Conservation (phyloP, 2,113 vertebrate genomes). For the Phrynosoma blainvillii region DNA sequence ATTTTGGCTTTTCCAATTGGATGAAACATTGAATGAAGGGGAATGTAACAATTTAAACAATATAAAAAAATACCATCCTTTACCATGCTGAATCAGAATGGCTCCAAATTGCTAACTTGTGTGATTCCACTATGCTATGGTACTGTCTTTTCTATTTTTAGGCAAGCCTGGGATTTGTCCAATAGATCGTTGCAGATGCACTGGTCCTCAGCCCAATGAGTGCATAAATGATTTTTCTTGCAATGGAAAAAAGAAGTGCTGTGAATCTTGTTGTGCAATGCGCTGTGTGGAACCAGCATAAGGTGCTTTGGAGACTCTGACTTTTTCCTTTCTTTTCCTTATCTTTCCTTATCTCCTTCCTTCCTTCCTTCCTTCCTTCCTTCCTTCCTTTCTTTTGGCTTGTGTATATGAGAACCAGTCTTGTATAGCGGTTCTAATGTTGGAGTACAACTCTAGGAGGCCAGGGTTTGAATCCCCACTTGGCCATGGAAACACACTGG, state of each 20-base stretch:
- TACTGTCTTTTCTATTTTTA: background rate
- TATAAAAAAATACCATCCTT: background rate
- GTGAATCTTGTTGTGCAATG: background rate
- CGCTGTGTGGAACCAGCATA: background rate
- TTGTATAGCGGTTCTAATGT: too few species aligned
- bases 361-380: background rate
- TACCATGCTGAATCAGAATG: background rate
- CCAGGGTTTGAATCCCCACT: too few species aligned
- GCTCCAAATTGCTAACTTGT: background rate
- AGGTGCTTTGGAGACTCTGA: background rate
- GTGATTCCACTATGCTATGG: too few species aligned
- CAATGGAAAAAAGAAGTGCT: background rate
- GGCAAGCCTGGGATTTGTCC: background rate
- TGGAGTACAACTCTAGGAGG: too few species aligned
- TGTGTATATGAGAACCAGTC: too few species aligned
- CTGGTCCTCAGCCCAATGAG: fast-evolving
- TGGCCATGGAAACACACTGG: too few species aligned
- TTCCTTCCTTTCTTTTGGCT: background rate
- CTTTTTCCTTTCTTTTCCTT: background rate
- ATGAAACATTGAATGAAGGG: too few species aligned
- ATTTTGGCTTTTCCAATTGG: too few species aligned
- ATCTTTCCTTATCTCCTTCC: background rate
- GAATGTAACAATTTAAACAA: too few species aligned
- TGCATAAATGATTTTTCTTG: background rate
- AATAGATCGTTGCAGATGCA: background rate